Base-by-base conservation (phyloP, 1,140 invertebrate genomes). In the Triops cancriformis region DNA sequence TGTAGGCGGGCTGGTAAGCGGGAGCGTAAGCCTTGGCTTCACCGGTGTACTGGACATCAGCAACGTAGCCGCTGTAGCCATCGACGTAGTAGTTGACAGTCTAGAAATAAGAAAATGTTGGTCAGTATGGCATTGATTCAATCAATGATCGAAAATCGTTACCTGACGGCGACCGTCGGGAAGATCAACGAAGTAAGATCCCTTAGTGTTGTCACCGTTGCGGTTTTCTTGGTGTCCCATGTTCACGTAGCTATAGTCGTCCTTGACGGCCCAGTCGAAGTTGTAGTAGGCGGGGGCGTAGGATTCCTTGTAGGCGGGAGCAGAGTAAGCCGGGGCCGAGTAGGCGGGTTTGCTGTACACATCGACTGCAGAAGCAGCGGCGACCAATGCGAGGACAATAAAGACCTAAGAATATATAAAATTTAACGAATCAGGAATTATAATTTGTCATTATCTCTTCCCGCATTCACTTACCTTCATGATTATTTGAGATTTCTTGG, bases 71-170 rank as follows among this genome's bases (percentile, higher is more conserved):
- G 10, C 23, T 45, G 23, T 76, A 76, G 28, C 74, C 74, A 26
- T 76, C 74, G 9, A 76, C 41, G 41, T 42, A 42, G 28, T 76
- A 76, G 42, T 76, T 76, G 74, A 76, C 74, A 18, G 27, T 31
- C 45, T 64, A 64, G 1, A 23, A 64, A 64, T 2, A 9, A 64
- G 9, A 64, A 23, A 64, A 4, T 23, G 12, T n/a, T 64, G 9
- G 12, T 64, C 5, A 9, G n/a, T 64, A 64, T 37, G 31, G n/a
- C 31, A 64, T 64, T n/a, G 43, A 11, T 18, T 18, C 10, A 45
- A 45, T 45, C 73, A 73, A n/a, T n/a, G n/a, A n/a, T 72, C 73
- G 1, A 26, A 28, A 74, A 11, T 6, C 91, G 81, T 93, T 64
- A 72, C 51, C 76, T 82, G 82, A 18, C 77, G 72, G 23, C 82